Conservation (phyloP, 2,888 invertebrate species). For the Acleris holmiana region DNA sequence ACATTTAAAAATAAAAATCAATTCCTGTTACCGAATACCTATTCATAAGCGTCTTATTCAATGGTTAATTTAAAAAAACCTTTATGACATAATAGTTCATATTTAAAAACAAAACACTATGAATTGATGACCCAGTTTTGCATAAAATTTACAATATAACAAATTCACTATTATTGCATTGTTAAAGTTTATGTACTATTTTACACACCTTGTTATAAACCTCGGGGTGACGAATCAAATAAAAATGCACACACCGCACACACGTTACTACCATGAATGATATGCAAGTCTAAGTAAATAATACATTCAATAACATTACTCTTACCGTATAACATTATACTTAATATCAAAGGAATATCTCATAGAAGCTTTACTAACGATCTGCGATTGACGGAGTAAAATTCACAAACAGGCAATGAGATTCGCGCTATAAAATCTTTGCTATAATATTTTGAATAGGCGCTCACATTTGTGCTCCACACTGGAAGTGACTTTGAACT, state of each 20-base stretch:
- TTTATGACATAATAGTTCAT: too few species aligned
- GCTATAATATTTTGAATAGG: constrained; percentile 40
- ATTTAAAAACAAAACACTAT: too few species aligned
- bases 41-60: too few species aligned
- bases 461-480: constrained; percentile 34
- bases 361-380: constrained; percentile 25
- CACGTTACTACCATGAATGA: constrained; percentile 32
- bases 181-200: too few species aligned
- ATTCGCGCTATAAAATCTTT: constrained; percentile 26
- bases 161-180: constrained; percentile 11
- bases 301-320: constrained; percentile 14
- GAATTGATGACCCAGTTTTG: too few species aligned
- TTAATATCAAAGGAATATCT: constrained; percentile 20
- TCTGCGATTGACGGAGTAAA: constrained; percentile 25
- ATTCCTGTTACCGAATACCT: constrained; percentile 16
- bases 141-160: too few species aligned
- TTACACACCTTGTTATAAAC: too few species aligned
- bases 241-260: constrained; percentile 5
- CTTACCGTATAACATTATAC: constrained; percentile 9
- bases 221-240: neutral
- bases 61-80: too few species aligned
- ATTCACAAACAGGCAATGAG: constrained; percentile 26
- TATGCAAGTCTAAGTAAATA: constrained; percentile 38
- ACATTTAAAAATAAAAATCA: neutral
- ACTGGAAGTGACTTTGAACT: constrained; percentile 28